A percentile compares a stretch with the other conserved stretches of the same genome.
Evolutionary conservation across 2,113 vertebrate genomes (phyloP).

Genomic region (Pitta sordida): DNA sequence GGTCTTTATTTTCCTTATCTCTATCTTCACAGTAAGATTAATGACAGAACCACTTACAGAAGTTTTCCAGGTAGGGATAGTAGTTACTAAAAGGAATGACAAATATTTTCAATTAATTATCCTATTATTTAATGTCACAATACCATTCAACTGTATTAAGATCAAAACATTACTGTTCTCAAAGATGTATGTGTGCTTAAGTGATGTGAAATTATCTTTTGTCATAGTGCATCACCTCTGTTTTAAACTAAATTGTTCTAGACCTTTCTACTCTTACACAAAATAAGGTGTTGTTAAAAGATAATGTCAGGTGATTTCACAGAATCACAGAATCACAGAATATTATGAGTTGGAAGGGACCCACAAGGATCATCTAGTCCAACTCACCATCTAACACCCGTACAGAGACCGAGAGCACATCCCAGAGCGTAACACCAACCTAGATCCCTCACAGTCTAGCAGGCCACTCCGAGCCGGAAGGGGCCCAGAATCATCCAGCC

Average conservation of each 20-base stretch:
- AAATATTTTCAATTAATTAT: neutral
- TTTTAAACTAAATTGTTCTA: neutral
- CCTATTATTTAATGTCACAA: neutral
- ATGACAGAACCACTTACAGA: neutral
- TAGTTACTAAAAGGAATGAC: neutral
- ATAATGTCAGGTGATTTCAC: neutral
- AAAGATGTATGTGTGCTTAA: neutral
- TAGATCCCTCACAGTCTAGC: too few species aligned
- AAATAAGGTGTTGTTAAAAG: neutral
- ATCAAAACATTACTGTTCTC: neutral
- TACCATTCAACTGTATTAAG: neutral
- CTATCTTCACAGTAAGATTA: slow-evolving; percentile 8
- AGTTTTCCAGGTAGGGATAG: neutral
- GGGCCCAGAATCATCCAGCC: too few species aligned
- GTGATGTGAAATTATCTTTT: neutral
- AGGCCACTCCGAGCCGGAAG: too few species aligned
- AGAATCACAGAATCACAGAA: too few species aligned
- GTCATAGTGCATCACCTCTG: neutral
- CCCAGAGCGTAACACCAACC: too few species aligned
- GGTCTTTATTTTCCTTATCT: slow-evolving; percentile 18
- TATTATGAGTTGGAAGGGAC: too few species aligned
- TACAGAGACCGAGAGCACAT: too few species aligned
- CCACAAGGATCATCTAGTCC: too few species aligned
- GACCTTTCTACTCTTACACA: neutral
- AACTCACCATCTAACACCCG: too few species aligned